These are phyloP conservation scores for Piprites chloris DNA, from an alignment of 2,113 vertebrate species.

Conservation along the genomic window DNA sequence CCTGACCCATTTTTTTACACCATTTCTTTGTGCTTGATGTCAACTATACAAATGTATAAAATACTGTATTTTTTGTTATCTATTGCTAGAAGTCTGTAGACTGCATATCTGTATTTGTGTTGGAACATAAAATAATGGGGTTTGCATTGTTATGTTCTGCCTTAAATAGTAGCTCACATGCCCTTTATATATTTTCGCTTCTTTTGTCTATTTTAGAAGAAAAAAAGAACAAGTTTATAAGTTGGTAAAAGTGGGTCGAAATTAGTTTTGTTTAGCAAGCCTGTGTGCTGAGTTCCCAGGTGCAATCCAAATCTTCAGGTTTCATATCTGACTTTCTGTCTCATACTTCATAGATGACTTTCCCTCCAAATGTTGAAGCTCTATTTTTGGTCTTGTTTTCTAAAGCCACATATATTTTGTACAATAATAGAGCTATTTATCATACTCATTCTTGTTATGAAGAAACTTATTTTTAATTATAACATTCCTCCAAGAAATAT, in stretches of 20 bases:
- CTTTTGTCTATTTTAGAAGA: background rate
- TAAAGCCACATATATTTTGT: background rate
- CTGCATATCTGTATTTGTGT: conserved; percentile 23
- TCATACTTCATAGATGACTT: background rate
- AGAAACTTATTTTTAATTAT: background rate
- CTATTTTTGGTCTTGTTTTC: background rate
- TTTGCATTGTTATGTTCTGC: conserved; percentile 30
- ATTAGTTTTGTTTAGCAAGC: background rate
- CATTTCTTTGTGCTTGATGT: background rate
- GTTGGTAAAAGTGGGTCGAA: background rate
- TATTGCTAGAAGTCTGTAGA: conserved; percentile 26
- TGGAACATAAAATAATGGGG: background rate
- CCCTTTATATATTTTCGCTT: background rate
- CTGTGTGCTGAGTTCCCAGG: background rate
- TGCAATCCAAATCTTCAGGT: background rate
- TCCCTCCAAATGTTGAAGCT: background rate
- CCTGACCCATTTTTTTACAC: background rate
- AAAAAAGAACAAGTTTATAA: background rate
- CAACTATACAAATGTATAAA: conserved; percentile 6
- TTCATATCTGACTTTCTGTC: background rate
- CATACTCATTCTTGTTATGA: background rate
- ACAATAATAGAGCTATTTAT: background rate
- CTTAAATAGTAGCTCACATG: background rate
- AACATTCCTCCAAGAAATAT: background rate
- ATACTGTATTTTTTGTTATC: conserved; percentile 57